Evolutionary conservation across 2,888 invertebrate species (phyloP), one percentile per base, ranked within the genome.

Genomic region (Macaria notata): DNA sequence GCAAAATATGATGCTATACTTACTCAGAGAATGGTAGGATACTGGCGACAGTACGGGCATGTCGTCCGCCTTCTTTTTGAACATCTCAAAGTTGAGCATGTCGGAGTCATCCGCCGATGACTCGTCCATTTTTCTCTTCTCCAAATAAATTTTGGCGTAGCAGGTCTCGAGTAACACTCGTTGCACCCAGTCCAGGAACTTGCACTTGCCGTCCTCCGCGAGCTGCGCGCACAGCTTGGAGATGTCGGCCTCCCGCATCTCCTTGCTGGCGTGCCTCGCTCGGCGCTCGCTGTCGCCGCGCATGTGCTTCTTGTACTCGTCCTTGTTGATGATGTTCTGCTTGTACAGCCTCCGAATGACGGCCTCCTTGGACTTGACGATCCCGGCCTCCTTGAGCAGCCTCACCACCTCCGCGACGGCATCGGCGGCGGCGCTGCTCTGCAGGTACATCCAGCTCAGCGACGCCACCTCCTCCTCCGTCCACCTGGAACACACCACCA

Each of bases 141-240:
- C 84, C 29, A 94, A 70, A 49, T 86, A 87, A 63, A 95, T 80
- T 84, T 95, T 96, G 6, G 94, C 93, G 69, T 91, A 94, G 72
- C 95, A 96, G 1, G 93, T 93, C 70, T 96, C 96, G 0, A 96
- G 81, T 4, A 96, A 80, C 43, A 94, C 84, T 60, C 92, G 92
- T 76, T 96, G 96, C 7, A 96, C 84, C 96, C 96, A 96, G 4
- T 86, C 72, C 31, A 95, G 74, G 54, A 92, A 90, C 54, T 88
- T 83, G 0, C 86, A 85, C 69, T 94, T 94, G 9, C 94, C 93
- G 65, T 94, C 94, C 67, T 92, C 92, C 5, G 87, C 78, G 5
- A 96, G 84, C 66, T 94, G 88, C 60, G 94, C 93, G 69, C 93
- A 93, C 6, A 94, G 81, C 30, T 92, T 91, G 72, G 67, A 65